Conservation (phyloP, 2,797 vertebrate species). For the Apogon talboti region DNA sequence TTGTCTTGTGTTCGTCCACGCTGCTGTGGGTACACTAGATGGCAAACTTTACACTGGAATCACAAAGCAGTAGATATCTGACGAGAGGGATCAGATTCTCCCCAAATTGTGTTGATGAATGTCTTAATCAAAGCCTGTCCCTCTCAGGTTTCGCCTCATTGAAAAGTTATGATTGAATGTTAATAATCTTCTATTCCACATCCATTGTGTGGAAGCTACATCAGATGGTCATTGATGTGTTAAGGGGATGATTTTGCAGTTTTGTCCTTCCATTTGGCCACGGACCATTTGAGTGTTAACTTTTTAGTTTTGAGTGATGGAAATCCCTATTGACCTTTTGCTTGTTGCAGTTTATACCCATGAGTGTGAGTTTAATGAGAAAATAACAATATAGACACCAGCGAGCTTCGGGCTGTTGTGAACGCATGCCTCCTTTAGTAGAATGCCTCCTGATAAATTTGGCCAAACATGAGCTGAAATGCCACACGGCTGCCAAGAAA, state of each 20-base stretch:
- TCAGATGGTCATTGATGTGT: conserved; percentile 83
- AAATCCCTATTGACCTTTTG: conserved; percentile 84
- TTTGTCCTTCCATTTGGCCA: conserved; percentile 84
- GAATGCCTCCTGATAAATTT: conserved; percentile 46
- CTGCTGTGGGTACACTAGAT: conserved; percentile 88
- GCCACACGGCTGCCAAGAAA: conserved; percentile 27
- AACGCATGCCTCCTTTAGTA: conserved; percentile 45
- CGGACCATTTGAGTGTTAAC: conserved; percentile 85
- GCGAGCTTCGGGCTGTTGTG: conserved; percentile 58
- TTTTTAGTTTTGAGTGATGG: conserved; percentile 83
- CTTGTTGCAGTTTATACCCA: conserved; percentile 78
- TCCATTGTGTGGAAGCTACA: conserved; percentile 81
- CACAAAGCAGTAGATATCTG: conserved; percentile 62
- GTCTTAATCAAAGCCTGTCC: conserved; percentile 85
- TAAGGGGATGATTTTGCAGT: conserved; percentile 86
- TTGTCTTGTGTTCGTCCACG: conserved; percentile 76
- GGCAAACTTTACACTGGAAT: conserved; percentile 82
- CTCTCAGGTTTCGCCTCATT: conserved; percentile 86
- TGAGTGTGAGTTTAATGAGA: conserved; percentile 79
- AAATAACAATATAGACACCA: conserved; percentile 71
- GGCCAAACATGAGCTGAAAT: conserved; percentile 47
- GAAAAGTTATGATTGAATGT: conserved; percentile 87
- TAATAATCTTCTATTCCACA: conserved; percentile 86
- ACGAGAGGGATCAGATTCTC: conserved; percentile 77
- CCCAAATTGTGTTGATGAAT: conserved; percentile 86